Evolutionary conservation across 2,797 vertebrate genomes (phyloP), one percentile per base, ranked within the genome.

Genomic region (Phylloscopus collybita): DNA sequence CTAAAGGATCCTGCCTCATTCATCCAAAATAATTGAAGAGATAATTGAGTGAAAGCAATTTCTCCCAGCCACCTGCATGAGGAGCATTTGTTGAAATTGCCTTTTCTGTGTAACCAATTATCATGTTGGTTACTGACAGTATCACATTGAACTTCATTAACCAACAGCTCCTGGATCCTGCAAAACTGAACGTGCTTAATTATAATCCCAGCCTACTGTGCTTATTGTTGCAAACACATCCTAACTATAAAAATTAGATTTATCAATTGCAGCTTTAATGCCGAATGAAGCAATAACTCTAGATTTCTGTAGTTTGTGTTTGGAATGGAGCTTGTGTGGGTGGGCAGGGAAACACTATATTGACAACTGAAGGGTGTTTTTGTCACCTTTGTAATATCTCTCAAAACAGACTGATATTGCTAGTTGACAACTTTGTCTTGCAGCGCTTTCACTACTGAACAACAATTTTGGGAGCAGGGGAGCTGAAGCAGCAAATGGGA

Each of bases 31-130:
- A 96, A 93, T 61, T 93, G 90, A 95, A 90, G 62, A 51, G 56
- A 78, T 95, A 93, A 92, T 67, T 94, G 73, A 90, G 66, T 72
- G 88, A 66, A 93, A 95, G 76, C 44, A 90, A 81, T 95, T 96
- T 94, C 65, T 79, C 90, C 25, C 82, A 88, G 62, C 76, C 86
- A 96, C 92, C 88, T 95, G 88, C 64, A 93, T 75, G 73, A 90
- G 66, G 54, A 96, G 66, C 86, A 91, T 78, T 96, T 94, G 86
- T 75, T 92, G 84, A 94, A 92, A 88, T 79, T 92, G 86, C 47
- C 38, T 93, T 96, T 95, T 80, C 42, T 57, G 45, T 89, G 50
- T 72, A 83, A 91, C 90, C 72, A 95, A 92, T 90, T 92, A 92
- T 61, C 64, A 47, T 75, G 84, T 81, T 95, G 90, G 73, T 69